Evolutionary conservation across 2,888 invertebrate species (phyloP), one percentile per base, ranked within the genome.

Genomic region (Synanthedon formicaeformis): DNA sequence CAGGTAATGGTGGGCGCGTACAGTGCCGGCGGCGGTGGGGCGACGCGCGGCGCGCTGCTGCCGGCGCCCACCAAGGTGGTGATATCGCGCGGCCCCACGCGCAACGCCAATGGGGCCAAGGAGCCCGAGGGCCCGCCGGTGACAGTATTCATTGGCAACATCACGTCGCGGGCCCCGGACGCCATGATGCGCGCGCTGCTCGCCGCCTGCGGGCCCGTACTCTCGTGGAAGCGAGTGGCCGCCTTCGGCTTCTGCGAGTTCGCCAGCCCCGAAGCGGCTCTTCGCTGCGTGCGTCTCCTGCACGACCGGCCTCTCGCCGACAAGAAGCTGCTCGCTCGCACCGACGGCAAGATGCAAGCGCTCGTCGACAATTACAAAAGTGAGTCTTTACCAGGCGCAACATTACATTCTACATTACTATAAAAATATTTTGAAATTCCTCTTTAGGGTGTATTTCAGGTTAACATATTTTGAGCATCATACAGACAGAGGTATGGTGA

Each of bases 191-290:
- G 97, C 62, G 94, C 95, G 64, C 92, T 99, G 71, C 88, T 99
- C 52, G 92, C 93, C 71, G 93, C 96, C 53, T 99, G 98, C 88
- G 99, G 99, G 3, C 93, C 94, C 57, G 97, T 99, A 51, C 89
- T 96, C 12, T 95, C 94, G 65, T 99, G 99, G 99, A 99, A 99
- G 83, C 91, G 99, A 56, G 98, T 99, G 14, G 96, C 97, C 75
- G 96, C 96, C 1, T 99, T 99, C 83, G 99, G 99, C 10, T 99
- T 99, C 88, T 97, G 98, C 87, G 99, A 99, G 88, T 96, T 96
- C 81, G 96, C 95, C 60, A 88, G 83, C 55, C 98, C 99, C 14
- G 97, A 98, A 83, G 95, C 98, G 16, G 99, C 98, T 48, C 89
- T 99, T 62, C 90, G 99, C 60, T 97, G 98, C 60, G 96, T 99